Evolutionary conservation across 2,797 vertebrate species (phyloP).

Genomic region (Sebastes minor): DNA sequence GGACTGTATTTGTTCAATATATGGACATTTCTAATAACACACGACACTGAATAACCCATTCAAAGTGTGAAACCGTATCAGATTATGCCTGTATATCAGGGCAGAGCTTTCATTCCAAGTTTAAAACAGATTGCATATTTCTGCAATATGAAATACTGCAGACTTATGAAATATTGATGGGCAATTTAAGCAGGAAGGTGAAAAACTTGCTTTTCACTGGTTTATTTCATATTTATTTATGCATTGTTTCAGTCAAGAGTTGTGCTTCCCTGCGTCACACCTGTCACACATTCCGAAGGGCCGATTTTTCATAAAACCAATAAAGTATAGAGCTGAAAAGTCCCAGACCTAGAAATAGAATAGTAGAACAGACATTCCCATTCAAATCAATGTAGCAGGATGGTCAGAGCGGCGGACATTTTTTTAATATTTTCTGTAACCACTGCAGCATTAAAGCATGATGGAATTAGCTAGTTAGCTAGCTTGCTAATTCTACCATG

Average conservation of each 20-base stretch:
- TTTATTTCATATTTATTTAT: slow-evolving; percentile 14
- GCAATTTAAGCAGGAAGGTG: not conserved
- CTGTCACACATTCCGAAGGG: not conserved
- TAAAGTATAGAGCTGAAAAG: not conserved
- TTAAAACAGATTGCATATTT: not conserved
- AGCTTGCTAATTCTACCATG: too few species aligned
- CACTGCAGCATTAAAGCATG: too few species aligned
- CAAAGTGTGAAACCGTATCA: not conserved
- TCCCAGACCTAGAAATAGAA: not conserved
- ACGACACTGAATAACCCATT: slow-evolving; percentile 1
- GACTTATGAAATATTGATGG: not conserved
- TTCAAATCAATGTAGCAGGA: too few species aligned
- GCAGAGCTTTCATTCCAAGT: not conserved
- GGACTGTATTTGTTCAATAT: slow-evolving; percentile 12
- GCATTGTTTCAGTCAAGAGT: not conserved
- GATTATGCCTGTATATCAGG: slow-evolving; percentile 2
- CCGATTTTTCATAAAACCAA: not conserved
- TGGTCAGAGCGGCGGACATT: too few species aligned
- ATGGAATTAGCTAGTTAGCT: too few species aligned
- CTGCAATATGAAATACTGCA: slow-evolving; percentile 6
- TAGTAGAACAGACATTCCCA: too few species aligned
- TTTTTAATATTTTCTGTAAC: too few species aligned
- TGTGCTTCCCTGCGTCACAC: not conserved
- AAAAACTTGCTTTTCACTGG: not conserved
- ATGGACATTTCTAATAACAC: slow-evolving; percentile 24